These are phyloP conservation scores for Yponomeuta cagnagella DNA, from an alignment of 2,888 invertebrate species.

Conservation along the genomic window DNA sequence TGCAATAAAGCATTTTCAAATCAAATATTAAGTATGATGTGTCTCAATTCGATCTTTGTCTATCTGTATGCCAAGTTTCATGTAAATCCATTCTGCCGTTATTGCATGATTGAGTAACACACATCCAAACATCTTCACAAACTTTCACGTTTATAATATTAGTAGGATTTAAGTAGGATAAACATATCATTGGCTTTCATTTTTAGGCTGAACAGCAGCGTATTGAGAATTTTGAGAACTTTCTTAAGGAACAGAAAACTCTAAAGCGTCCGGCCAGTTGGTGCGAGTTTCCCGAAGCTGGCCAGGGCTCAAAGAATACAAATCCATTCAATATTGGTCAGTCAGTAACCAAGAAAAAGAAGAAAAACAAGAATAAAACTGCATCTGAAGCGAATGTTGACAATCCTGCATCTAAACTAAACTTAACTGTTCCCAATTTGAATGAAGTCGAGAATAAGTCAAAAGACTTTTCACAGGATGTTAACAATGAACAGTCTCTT, in stretches of 20 bases:
- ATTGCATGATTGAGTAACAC: too few relatives aligned
- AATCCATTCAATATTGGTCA: slow-evolving; percentile 18
- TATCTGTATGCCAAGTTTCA: too few relatives aligned
- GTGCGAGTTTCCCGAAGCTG: slow-evolving; percentile 71
- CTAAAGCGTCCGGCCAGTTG: slow-evolving; percentile 65
- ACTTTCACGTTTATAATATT: too few relatives aligned
- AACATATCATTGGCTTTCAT: not conserved
- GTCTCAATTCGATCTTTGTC: too few relatives aligned
- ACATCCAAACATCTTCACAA: too few relatives aligned
- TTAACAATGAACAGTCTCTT: not conserved
- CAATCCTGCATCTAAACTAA: slow-evolving; percentile 12
- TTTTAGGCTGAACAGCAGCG: slow-evolving; percentile 64
- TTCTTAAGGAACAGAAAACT: slow-evolving; percentile 65
- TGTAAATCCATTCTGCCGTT: too few relatives aligned
- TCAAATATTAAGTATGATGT: too few relatives aligned
- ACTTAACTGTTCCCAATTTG: not conserved
- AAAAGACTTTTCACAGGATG: not conserved
- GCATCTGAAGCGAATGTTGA: slow-evolving; percentile 12
- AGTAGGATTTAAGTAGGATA: too few relatives aligned
- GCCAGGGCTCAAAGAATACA: slow-evolving; percentile 34
- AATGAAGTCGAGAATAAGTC: not conserved
- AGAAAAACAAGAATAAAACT: slow-evolving; percentile 23
- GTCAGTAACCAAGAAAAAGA: slow-evolving; percentile 25
- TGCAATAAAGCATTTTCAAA: too few relatives aligned
- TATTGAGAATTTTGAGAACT: slow-evolving; percentile 67